Percentiles rank a stretch among this genome's conserved stretches.
Conservation (phyloP, 2,888 invertebrate genomes). For the Eristalis arbustorum region DNA sequence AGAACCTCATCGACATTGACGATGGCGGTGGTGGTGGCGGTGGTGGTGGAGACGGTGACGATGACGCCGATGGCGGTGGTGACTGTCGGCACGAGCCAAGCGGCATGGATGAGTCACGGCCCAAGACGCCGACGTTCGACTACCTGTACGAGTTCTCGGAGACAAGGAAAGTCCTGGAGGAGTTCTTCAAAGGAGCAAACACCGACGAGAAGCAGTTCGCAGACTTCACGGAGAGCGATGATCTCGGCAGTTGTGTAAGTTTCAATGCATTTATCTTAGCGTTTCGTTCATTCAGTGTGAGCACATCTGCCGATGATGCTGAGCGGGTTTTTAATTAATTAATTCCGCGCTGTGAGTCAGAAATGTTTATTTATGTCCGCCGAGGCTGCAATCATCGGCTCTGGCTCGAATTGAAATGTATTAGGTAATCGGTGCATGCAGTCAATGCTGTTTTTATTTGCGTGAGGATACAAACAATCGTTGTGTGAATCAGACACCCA, state of each 20-base stretch:
- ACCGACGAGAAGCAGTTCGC: conserved; percentile 81
- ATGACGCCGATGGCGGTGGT: conserved; percentile 69
- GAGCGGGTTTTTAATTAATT: conserved; percentile 19
- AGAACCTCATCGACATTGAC: conserved; percentile 76
- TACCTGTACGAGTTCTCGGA: conserved; percentile 96
- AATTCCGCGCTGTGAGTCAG: conserved; percentile 36
- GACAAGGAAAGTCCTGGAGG: conserved; percentile 94
- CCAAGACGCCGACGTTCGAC: conserved; percentile 86
- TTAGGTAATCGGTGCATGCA: neutral
- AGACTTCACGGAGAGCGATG: conserved; percentile 78
- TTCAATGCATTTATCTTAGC: neutral
- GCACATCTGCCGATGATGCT: neutral
- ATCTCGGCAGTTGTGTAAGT: conserved; percentile 77
- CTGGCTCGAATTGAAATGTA: neutral
- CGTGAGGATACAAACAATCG: neutral
- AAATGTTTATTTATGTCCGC: neutral
- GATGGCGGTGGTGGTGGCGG: conserved; percentile 71
- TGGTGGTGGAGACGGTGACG: conserved; percentile 59
- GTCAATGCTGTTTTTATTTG: neutral
- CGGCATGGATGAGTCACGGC: conserved; percentile 61
- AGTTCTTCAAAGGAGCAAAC: conserved; percentile 92
- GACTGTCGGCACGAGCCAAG: conserved; percentile 41
- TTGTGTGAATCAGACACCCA: neutral
- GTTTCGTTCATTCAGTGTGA: neutral
- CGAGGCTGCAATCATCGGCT: neutral